Conservation (phyloP, 2,888 invertebrate genomes). For the Ophraella communa region DNA sequence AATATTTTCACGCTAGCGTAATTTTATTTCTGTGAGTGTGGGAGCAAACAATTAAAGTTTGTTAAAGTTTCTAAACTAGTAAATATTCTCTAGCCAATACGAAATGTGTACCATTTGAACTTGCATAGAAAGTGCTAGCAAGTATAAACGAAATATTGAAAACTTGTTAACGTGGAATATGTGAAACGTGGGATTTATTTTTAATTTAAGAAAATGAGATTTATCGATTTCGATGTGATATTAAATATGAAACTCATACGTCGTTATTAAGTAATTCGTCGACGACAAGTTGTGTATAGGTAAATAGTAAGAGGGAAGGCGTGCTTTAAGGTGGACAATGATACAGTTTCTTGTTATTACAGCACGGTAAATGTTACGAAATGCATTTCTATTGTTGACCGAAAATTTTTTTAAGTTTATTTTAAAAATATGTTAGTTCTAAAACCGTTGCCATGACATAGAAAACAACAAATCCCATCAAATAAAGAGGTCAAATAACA, state of each 20-base stretch:
- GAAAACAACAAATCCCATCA: no score
- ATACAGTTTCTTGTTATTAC: background rate
- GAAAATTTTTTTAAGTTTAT: background rate
- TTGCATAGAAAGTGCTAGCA: constrained; percentile 13
- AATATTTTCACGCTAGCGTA: background rate
- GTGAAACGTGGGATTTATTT: background rate
- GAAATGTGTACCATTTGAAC: constrained; percentile 3
- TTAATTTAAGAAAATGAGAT: background rate
- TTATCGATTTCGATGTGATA: background rate
- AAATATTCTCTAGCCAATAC: background rate
- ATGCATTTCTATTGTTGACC: background rate
- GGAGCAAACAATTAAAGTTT: background rate
- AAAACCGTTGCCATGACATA: no score
- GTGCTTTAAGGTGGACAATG: background rate
- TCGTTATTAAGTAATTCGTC: background rate
- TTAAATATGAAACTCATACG: background rate
- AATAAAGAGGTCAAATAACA: no score
- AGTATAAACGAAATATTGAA: constrained; percentile 16
- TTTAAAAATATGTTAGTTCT: no score
- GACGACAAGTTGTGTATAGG: no score
- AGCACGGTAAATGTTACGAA: background rate
- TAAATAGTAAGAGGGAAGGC: background rate
- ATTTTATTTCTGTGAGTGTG: background rate
- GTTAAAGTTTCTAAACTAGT: background rate
- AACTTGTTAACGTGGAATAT: constrained; percentile 12